Percentiles rank a stretch among this genome's conserved stretches.
Evolutionary conservation across 2,797 vertebrate species (phyloP).

Genomic region (Caiman crocodilus): DNA sequence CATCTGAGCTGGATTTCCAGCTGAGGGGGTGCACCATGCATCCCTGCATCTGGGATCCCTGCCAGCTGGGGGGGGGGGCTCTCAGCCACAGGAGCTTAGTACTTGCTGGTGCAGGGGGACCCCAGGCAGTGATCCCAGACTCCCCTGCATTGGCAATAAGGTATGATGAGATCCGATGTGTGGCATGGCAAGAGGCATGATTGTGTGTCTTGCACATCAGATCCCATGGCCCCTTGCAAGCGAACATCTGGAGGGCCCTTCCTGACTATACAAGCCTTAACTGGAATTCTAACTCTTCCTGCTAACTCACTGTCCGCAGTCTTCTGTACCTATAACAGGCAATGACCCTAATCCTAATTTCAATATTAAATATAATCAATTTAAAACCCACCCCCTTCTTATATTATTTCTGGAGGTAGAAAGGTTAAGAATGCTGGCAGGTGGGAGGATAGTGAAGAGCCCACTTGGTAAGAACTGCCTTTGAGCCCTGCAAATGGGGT

Average conservation of each 20-base stretch:
- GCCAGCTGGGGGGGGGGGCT: no score
- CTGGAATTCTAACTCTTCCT: neutral
- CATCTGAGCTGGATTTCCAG: no score
- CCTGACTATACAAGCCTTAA: neutral
- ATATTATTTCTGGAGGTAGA: neutral
- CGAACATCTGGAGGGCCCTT: neutral
- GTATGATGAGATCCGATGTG: no score
- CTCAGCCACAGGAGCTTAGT: no score
- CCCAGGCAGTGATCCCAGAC: no score
- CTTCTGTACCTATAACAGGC: neutral
- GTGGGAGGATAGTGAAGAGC: neutral
- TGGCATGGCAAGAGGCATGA: no score
- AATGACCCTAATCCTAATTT: neutral
- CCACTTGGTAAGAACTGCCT: neutral
- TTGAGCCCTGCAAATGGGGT: neutral
- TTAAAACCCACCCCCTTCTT: neutral
- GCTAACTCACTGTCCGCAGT: neutral
- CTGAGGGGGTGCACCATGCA: no score
- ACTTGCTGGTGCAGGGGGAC: no score
- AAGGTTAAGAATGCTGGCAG: neutral
- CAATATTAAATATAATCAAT: neutral
- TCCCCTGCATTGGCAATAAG: no score
- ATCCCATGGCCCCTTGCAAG: no score
- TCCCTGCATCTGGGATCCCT: no score
- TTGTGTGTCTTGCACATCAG: no score